Evolutionary conservation across 2,113 vertebrate species (phyloP).

Genomic region (Atractosteus spatula): DNA sequence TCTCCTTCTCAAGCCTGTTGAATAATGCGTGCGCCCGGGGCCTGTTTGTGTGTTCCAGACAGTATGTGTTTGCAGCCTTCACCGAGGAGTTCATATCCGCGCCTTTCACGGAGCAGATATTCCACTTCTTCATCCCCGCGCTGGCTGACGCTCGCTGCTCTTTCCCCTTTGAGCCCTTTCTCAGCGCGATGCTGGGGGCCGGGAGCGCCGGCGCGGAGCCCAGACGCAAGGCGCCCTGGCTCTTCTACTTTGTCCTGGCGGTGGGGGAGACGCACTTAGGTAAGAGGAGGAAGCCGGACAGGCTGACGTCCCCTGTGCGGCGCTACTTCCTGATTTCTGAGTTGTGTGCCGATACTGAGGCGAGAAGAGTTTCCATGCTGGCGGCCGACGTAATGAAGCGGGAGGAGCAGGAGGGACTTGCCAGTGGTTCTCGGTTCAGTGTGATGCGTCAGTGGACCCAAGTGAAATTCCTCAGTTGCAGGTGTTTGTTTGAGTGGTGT

Average conservation of each 20-base stretch:
- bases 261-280: constrained; percentile 84
- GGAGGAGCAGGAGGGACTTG: too few species aligned
- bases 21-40: too few species aligned
- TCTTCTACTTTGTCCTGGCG: constrained; percentile 90
- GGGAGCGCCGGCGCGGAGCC: constrained; percentile 49
- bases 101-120: constrained; percentile 93
- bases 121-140: constrained; percentile 90
- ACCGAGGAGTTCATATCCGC: constrained; percentile 88
- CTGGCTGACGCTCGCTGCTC: constrained; percentile 73
- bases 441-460: too few species aligned
- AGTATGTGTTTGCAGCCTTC: constrained; percentile 88
- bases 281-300: constrained; percentile 42
- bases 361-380: too few species aligned
- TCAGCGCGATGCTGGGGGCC: constrained; percentile 76
- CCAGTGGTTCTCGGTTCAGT: too few species aligned
- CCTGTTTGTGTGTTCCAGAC: constrained; percentile 61
- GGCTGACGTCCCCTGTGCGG: too few species aligned
- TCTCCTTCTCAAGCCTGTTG: constrained; percentile 4
- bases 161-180: constrained; percentile 91
- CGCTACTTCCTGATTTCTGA: too few species aligned
- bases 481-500: too few species aligned
- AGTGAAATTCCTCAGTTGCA: too few species aligned
- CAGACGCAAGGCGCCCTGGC: constrained; percentile 77
- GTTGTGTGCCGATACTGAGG: too few species aligned
- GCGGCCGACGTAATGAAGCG: too few species aligned